Conservation (phyloP, 2,113 vertebrate genomes). For the Etia nguti region DNA sequence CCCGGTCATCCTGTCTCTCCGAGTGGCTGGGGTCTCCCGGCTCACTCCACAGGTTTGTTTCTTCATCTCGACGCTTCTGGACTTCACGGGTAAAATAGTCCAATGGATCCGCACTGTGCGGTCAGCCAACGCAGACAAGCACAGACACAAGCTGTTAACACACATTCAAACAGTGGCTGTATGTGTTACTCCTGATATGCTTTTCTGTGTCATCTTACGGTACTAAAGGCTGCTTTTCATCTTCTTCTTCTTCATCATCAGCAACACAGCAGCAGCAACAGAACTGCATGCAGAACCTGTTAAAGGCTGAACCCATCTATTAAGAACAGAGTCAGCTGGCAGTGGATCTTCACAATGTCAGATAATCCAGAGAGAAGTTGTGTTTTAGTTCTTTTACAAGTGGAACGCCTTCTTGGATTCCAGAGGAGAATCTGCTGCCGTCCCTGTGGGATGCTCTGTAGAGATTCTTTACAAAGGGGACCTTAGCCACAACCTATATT, state of each 20-base stretch:
- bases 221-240: conserved; percentile 75
- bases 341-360: not conserved
- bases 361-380: not conserved
- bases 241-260: conserved; percentile 44
- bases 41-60: conserved; percentile 80
- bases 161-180: not conserved
- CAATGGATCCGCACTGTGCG: conserved; percentile 68
- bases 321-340: not conserved
- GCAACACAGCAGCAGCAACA: conserved; percentile 71
- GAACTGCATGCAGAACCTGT: conserved; percentile 60
- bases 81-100: conserved; percentile 79
- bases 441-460: not conserved
- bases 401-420: not conserved
- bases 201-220: conserved; percentile 50
- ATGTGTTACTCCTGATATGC: not conserved
- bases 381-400: not conserved
- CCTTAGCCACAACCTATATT: not conserved
- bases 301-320: conserved; percentile 67
- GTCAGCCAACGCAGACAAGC: not conserved
- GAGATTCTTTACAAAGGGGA: not conserved
- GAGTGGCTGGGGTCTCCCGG: conserved; percentile 77
- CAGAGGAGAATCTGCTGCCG: not conserved
- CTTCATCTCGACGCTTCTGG: conserved; percentile 76
- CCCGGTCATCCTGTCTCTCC: conserved; percentile 76
- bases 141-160: not conserved